Evolutionary conservation across 2,797 vertebrate genomes (phyloP), one percentile per base, ranked within the genome.

Genomic region (Brachyalestes nurse): DNA sequence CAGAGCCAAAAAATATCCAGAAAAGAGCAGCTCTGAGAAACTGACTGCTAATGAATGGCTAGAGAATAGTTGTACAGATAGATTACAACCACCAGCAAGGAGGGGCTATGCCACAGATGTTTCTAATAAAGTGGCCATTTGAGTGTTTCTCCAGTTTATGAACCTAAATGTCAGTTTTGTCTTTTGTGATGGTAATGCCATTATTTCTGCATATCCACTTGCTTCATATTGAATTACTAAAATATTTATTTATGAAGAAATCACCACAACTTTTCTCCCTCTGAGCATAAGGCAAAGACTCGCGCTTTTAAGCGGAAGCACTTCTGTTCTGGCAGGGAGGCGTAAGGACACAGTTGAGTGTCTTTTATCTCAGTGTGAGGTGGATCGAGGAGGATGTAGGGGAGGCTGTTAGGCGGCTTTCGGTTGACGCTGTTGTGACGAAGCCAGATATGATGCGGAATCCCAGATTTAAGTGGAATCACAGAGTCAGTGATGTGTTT

Each of bases 401-500:
- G 19, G 34, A 53, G 38, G 64, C 6, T 66, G 64, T 12, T 71
- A 4, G 14, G 13, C 51, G 49, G 23, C 47, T 72, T 72, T 34
- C 19, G 69, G 69, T 34, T 40, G 64, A 42, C 19, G 64, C 64
- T 66, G 16, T 66, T 40, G 42, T 19, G n/a, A 66, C 8, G 38
- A 16, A 66, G 64, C 1, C 34, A 38, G 62, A n/a, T 66, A 38
- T 53, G 47, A 38, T 73, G 61, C 23, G 73, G 71, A 71, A 40
- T 45, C n/a, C 51, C 66, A 72, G 58, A 72, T 75, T 64, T 47
- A 47, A 34, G 60, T 45, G 60, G 64, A 71, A 57, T 72, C 19
- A 40, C 16, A 66, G 51, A 75, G 72, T 47, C 2, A 75, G 64
- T 38, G 19, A 78, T 75, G 62, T 53, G 71, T 70, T 28, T 23